Evolutionary conservation across 2,797 vertebrate genomes (phyloP).

Genomic region (Anguilla anguilla): DNA sequence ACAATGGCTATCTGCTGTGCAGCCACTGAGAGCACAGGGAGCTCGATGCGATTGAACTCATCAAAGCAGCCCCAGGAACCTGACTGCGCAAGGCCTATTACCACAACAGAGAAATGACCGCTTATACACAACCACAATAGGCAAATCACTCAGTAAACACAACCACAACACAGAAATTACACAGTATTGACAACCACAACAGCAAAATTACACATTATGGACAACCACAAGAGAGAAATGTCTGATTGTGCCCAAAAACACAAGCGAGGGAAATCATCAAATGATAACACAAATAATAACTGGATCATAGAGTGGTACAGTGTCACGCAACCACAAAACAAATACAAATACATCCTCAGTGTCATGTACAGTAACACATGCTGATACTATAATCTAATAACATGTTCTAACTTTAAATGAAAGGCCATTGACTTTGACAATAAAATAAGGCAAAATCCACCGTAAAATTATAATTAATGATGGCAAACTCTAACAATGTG

Average conservation of each 20-base stretch:
- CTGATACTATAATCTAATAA: neutral
- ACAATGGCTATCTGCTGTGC: slow-evolving; percentile 95
- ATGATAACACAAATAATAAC: neutral
- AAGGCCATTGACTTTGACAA: neutral
- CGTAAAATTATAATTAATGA: neutral
- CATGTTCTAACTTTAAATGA: neutral
- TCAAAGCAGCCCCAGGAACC: slow-evolving; percentile 99
- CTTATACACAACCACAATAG: neutral
- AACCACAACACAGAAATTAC: neutral
- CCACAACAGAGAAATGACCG: neutral
- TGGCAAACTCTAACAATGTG: neutral
- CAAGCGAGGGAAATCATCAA: neutral
- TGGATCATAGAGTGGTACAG: neutral
- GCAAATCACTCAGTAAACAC: neutral
- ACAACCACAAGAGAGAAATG: neutral
- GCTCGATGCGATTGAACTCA: slow-evolving; percentile 95
- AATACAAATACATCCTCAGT: neutral
- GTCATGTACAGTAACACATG: neutral
- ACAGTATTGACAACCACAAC: neutral
- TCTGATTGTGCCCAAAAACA: neutral
- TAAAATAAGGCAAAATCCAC: neutral
- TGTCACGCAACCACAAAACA: neutral
- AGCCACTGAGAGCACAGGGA: slow-evolving; percentile 93
- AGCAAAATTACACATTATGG: neutral
- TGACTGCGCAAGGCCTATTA: slow-evolving; percentile 92